Conservation (phyloP, 2,797 vertebrate species). For the Poecilia velifera region DNA sequence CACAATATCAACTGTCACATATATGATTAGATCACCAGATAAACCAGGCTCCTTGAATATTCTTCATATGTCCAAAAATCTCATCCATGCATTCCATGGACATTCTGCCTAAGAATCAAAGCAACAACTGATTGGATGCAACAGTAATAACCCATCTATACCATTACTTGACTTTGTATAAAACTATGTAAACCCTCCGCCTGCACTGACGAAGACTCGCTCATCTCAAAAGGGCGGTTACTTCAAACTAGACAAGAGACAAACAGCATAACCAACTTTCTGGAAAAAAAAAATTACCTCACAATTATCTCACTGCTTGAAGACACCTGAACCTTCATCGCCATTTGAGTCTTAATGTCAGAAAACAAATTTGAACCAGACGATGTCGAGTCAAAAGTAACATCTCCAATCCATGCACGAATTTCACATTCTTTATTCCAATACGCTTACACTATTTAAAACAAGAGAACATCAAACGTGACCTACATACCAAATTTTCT, state of each 20-base stretch:
- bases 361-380: too few relatives aligned
- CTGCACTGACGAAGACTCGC: background rate
- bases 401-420: too few relatives aligned
- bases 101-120: background rate
- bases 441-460: background rate
- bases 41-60: background rate
- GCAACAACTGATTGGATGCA: background rate
- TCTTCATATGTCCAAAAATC: background rate
- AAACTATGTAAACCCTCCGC: background rate
- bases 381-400: too few relatives aligned
- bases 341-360: background rate
- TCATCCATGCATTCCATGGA: background rate
- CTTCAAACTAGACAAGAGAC: background rate
- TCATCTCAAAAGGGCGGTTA: background rate
- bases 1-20: background rate
- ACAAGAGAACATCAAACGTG: background rate
- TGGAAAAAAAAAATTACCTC: too few relatives aligned
- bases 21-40: background rate
- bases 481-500: background rate
- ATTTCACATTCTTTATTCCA: background rate
- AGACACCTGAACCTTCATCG: background rate
- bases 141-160: too few relatives aligned
- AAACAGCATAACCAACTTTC: background rate
- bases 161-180: background rate
- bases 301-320: background rate